A percentile compares a stretch with the other conserved stretches of the same genome.
Conservation (phyloP, 64 coral and sea anemone genomes). For the Pocillopora verrucosa region DNA sequence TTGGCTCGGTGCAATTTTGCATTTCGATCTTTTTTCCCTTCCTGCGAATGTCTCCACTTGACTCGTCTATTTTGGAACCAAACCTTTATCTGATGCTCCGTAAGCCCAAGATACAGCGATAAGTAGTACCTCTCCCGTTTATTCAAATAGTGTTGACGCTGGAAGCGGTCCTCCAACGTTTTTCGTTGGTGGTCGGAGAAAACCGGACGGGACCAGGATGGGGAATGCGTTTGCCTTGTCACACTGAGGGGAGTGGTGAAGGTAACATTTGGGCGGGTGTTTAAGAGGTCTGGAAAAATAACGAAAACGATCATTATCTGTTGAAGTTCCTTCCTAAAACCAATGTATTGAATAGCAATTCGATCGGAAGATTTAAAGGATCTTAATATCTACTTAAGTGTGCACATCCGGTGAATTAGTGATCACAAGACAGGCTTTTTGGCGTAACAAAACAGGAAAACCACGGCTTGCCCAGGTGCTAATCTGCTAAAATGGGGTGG, state of each 20-base stretch:
- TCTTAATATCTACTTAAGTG: not conserved
- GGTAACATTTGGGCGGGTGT: not conserved
- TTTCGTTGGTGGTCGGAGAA: constrained; percentile 4
- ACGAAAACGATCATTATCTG: not conserved
- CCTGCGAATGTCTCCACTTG: not conserved
- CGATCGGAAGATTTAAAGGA: not conserved
- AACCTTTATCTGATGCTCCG: constrained; percentile 35
- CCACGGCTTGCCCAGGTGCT: not conserved
- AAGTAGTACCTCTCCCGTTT: constrained; percentile 12
- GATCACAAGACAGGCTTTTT: not conserved
- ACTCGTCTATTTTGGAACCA: constrained; percentile 52
- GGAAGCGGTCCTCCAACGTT: constrained; percentile 4
- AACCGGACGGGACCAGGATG: constrained; percentile 21
- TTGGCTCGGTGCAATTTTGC: not conserved
- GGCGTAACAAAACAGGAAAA: not conserved
- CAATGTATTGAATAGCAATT: not conserved
- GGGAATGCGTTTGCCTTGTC: not conserved
- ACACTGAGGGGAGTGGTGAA: not conserved
- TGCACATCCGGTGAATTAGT: not conserved
- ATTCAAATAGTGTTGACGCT: constrained; percentile 10
- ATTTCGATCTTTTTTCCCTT: not conserved
- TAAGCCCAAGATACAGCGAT: constrained; percentile 14
- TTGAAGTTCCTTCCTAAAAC: not conserved
- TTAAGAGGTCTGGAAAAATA: not conserved
- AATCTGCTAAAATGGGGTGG: too few relatives aligned